These are phyloP conservation scores for Machaerirhynchus nigripectus DNA, from an alignment of 2,113 vertebrate genomes.

Conservation along the genomic window DNA sequence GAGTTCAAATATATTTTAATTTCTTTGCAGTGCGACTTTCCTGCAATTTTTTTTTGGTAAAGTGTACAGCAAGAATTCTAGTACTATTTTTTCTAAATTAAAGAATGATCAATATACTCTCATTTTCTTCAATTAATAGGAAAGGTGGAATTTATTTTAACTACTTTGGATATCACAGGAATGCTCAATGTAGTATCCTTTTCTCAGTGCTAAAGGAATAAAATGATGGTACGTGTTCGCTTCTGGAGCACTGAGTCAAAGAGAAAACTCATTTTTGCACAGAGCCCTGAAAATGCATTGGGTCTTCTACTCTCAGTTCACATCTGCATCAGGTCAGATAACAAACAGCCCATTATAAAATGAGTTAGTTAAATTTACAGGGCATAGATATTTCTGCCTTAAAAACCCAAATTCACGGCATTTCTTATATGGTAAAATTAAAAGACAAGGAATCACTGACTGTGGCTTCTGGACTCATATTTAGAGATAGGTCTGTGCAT, in stretches of 20 bases:
- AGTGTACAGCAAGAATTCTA: background rate
- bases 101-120: background rate
- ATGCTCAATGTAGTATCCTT: background rate
- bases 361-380: background rate
- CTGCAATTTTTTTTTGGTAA: background rate
- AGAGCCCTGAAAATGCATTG: background rate
- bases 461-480: background rate
- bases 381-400: background rate
- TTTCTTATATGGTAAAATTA: background rate
- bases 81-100: background rate
- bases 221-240: background rate
- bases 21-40: background rate
- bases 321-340: background rate
- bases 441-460: background rate
- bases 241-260: background rate
- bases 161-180: background rate
- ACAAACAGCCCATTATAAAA: background rate
- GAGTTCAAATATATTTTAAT: background rate
- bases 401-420: background rate
- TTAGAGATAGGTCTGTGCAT: background rate
- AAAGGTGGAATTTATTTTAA: background rate
- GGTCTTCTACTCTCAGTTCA: background rate
- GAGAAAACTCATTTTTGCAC: background rate
- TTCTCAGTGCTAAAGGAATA: background rate
- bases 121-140: background rate